Evolutionary conservation across 2,113 vertebrate species (phyloP).

Genomic region (Odocoileus hemionus): DNA sequence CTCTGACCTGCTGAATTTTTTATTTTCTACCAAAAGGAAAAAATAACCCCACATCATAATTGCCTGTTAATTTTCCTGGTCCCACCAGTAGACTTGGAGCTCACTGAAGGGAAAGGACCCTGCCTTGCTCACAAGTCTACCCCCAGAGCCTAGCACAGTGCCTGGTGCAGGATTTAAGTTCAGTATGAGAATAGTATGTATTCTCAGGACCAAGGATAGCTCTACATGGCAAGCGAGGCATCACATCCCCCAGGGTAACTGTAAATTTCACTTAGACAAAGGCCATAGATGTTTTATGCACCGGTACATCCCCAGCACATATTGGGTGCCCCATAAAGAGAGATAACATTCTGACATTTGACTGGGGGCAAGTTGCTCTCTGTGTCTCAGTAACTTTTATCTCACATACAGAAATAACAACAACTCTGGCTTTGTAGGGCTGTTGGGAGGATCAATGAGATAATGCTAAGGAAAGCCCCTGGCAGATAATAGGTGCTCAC

Average conservation of each 20-base stretch:
- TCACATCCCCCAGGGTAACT: background rate
- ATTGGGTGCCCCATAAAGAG: background rate
- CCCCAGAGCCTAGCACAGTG: background rate
- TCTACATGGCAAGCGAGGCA: rapidly evolving
- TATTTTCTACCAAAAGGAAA: background rate
- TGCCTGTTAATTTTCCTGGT: background rate
- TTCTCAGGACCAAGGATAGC: background rate
- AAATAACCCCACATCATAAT: background rate
- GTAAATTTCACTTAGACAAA: background rate
- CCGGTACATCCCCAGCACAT: too few relatives aligned
- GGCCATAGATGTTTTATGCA: background rate
- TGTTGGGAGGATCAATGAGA: background rate
- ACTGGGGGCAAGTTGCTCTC: background rate
- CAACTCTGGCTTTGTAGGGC: background rate
- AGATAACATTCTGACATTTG: background rate
- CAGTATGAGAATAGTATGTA: background rate
- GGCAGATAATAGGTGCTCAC: background rate
- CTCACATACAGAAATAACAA: background rate
- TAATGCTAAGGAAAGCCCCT: background rate
- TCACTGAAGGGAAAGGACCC: background rate
- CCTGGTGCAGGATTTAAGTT: background rate
- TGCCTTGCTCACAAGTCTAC: background rate
- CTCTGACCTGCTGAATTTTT: background rate
- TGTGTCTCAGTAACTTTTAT: background rate
- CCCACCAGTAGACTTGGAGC: background rate